Evolutionary conservation across 1,140 invertebrate species (phyloP), one percentile per base, ranked within the genome.

Genomic region (Reticulitermes speratus): DNA sequence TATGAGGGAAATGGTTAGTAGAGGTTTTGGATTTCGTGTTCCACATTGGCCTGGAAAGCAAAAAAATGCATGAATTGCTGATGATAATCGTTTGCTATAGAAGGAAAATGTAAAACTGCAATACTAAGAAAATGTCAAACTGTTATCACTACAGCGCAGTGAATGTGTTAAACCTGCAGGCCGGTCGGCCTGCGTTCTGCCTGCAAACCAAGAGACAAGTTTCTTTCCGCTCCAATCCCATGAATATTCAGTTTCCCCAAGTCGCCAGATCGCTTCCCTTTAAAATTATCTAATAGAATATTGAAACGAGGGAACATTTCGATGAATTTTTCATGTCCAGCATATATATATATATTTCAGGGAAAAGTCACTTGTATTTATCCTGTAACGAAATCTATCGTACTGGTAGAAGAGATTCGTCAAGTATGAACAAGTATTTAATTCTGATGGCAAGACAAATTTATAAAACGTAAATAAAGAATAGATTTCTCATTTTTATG

Each of bases 241-340:
- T 86, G 85, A 86, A 86, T 86, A 86, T 86, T 86, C 85, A 86
- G 44, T 32, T 30, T n/a, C 82, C 69, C 44, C 25, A 52, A 52
- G 30, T 38, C 11, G 45, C 84, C 44, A 55, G 84, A 84, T 84
- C 84, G 84, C 84, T 84, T 84, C 45, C 85, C 82, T 65, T 82
- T 44, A 48, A 86, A 86, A 86, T 86, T 65, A 86, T 82, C 85
- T 86, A 86, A 86, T 86, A 86, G 85, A 86, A 86, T 83, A 86
- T 86, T 86, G 85, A 86, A 82, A 86, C 83, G 83, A 84, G 55
- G 85, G 85, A 75, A 75, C 45, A 45, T 45, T 82, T 83, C 81
- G 85, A 86, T 86, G 85, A 86, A 86, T 86, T 86, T 86, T 86
- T 86, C 85, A 86, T 86, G 55, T 75, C 75, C 23, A 75, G 44